These are phyloP conservation scores for Amphipoea lucens DNA, from an alignment of 2,888 invertebrate genomes.

Conservation along the genomic window DNA sequence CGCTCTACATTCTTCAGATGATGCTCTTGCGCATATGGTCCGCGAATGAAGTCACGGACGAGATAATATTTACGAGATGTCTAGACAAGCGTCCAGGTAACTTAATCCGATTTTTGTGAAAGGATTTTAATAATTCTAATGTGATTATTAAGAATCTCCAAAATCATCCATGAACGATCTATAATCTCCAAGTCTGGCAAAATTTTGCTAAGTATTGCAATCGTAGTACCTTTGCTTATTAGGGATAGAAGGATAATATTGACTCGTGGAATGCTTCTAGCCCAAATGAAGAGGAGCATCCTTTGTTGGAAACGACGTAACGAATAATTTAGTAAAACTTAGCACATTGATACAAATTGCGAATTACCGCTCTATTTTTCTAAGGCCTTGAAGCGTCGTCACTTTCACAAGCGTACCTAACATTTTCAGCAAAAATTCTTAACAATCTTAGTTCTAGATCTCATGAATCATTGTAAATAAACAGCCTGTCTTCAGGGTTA, in stretches of 20 bases:
- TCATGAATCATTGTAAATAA: conserved; percentile 39
- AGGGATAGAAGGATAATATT: not conserved
- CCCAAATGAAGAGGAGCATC: not conserved
- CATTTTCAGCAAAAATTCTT: conserved; percentile 45
- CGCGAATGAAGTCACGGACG: conserved; percentile 73
- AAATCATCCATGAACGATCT: conserved; percentile 3
- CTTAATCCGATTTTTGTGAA: conserved; percentile 35
- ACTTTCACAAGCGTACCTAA: conserved; percentile 43
- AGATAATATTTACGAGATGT: conserved; percentile 69
- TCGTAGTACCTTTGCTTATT: not conserved
- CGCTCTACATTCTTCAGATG: conserved; percentile 45
- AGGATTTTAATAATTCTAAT: conserved; percentile 18
- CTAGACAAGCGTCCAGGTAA: conserved; percentile 57
- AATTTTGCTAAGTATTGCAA: not conserved
- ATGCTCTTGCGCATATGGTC: conserved; percentile 68
- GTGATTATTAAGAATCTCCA: not conserved
- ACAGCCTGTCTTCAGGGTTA: conserved; percentile 36
- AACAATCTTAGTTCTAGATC: conserved; percentile 42
- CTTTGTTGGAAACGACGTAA: conserved; percentile 2
- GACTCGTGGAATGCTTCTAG: conserved; percentile 14
- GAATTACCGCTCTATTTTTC: conserved; percentile 46
- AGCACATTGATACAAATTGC: conserved; percentile 38
- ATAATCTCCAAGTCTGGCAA: not conserved
- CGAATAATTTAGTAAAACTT: conserved; percentile 34
- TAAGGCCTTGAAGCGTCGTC: conserved; percentile 52